Evolutionary conservation across 1,140 invertebrate genomes (phyloP).

Genomic region (Stegodyphus mimosarum): DNA sequence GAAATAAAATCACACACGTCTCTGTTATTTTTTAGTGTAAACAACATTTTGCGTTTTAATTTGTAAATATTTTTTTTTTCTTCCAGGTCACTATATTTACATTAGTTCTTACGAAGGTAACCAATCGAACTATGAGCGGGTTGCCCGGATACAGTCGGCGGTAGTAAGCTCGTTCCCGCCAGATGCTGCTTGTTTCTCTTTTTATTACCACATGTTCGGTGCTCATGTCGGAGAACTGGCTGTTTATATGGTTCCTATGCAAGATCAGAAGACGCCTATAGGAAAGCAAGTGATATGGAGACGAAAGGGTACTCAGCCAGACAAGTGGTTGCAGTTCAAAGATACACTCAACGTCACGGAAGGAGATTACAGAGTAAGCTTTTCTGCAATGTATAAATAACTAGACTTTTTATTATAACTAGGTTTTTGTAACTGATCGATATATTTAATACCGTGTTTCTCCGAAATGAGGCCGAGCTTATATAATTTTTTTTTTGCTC

Average conservation of each 20-base stretch:
- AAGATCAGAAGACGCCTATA: conserved; percentile 10
- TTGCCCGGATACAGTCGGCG: conserved; percentile 2
- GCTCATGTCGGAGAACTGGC: conserved; percentile 45
- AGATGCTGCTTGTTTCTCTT: conserved; percentile 36
- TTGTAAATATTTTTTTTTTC: neutral
- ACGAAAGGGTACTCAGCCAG: conserved; percentile 49
- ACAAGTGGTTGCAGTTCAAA: conserved; percentile 45
- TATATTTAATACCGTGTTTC: too few species aligned
- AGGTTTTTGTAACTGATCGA: too few species aligned
- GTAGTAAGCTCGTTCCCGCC: conserved; percentile 3
- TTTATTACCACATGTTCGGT: conserved; percentile 61
- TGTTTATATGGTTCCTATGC: conserved; percentile 15
- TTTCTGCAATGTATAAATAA: too few species aligned
- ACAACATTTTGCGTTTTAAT: too few species aligned
- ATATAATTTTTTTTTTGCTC: too few species aligned
- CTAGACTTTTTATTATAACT: too few species aligned
- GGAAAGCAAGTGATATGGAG: conserved; percentile 36
- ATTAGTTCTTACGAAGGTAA: conserved; percentile 32
- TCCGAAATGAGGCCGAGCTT: too few species aligned
- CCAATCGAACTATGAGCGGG: conserved; percentile 13
- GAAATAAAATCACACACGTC: too few species aligned
- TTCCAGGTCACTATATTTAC: conserved; percentile 45
- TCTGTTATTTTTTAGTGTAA: too few species aligned
- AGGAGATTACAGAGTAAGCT: conserved; percentile 50
- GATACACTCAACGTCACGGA: conserved; percentile 23